Evolutionary conservation across 2,888 invertebrate genomes (phyloP).

Genomic region (Drosophila birchii): DNA sequence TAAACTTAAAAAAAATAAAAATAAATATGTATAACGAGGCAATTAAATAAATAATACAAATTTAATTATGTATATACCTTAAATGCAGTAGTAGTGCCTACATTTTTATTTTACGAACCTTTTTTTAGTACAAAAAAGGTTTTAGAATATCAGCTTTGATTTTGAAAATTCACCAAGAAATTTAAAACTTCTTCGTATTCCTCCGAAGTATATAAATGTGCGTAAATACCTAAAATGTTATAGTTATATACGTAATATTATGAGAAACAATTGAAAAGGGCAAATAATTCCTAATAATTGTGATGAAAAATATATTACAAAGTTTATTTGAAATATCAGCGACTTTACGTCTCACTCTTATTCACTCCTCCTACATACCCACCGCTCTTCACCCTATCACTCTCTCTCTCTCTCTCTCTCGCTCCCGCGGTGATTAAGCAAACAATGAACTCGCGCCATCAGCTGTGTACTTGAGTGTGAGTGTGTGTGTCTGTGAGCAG

Average conservation of each 20-base stretch:
- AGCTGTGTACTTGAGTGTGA: constrained; percentile 49
- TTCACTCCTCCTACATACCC: not conserved
- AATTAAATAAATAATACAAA: too few relatives aligned
- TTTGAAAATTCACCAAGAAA: too few relatives aligned
- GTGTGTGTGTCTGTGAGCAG: constrained; percentile 12
- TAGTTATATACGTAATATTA: not conserved
- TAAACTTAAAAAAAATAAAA: too few relatives aligned
- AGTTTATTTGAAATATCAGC: not conserved
- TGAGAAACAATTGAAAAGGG: not conserved
- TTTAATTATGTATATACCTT: too few relatives aligned
- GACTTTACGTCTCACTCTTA: not conserved
- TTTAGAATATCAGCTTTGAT: too few relatives aligned
- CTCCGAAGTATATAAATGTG: not conserved
- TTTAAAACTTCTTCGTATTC: not conserved
- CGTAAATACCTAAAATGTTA: too few relatives aligned
- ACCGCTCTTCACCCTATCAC: not conserved
- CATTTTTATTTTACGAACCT: too few relatives aligned
- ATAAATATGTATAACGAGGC: too few relatives aligned
- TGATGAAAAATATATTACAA: not conserved
- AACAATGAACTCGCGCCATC: constrained; percentile 59
- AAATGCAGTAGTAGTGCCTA: too few relatives aligned
- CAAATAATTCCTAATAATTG: not conserved
- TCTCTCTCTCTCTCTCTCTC: not conserved
- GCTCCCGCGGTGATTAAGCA: constrained; percentile 46
- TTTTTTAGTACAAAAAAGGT: too few relatives aligned